phyloP scores from a whole-genome alignment of 2,888 invertebrate genomes.

The Cantharis rustica region DNA sequence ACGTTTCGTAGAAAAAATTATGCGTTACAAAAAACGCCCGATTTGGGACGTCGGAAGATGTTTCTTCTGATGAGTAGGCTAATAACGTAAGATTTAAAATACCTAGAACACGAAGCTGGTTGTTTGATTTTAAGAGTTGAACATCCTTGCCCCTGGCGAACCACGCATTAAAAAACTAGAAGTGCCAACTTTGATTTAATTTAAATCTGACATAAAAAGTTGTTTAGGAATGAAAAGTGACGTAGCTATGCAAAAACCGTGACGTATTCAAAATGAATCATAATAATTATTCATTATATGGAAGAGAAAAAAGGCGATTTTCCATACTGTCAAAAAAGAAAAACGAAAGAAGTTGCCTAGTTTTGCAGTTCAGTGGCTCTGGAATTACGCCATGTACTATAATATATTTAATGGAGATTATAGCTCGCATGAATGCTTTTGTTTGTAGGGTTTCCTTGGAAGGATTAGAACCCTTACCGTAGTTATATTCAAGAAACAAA shows the following conservation, averaged over 20 bases:
- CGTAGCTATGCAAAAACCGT: conserved; percentile 16
- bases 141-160: conserved; percentile 31
- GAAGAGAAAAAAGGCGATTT: neutral
- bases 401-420: conserved; percentile 23
- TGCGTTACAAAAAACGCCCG: neutral
- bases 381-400: neutral
- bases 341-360: neutral
- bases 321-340: neutral
- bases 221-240: conserved; percentile 22
- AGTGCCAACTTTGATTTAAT: conserved; percentile 13
- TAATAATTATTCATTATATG: neutral
- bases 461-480: conserved; percentile 18
- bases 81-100: neutral
- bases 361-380: conserved; percentile 1
- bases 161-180: conserved; percentile 11
- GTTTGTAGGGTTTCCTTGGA: conserved; percentile 17
- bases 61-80: neutral
- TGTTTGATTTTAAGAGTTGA: conserved; percentile 19
- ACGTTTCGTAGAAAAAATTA: neutral
- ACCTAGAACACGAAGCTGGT: neutral
- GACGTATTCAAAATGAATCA: conserved; percentile 6
- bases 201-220: conserved; percentile 23
- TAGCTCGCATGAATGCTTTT: conserved; percentile 27
- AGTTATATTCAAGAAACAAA: conserved; percentile 6
- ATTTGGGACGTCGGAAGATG: neutral